Percentiles rank a stretch among this genome's conserved stretches.
These are phyloP conservation scores for Dasyurus viverrinus DNA, from an alignment of 2,113 vertebrate genomes.

Conservation along the genomic window DNA sequence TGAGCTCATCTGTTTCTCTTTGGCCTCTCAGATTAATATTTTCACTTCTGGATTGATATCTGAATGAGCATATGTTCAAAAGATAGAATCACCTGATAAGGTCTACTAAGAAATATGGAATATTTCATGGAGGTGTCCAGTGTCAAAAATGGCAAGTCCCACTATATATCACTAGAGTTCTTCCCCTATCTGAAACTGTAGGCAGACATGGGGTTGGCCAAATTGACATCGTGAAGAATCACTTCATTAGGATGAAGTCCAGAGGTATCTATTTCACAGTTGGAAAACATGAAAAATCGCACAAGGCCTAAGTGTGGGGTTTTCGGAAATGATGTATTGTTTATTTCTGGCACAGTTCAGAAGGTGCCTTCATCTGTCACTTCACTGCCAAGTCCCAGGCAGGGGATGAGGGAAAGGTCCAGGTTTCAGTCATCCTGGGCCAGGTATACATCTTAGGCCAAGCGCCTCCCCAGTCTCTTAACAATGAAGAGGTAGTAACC, in stretches of 20 bases:
- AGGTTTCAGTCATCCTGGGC: background rate
- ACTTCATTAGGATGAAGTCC: constrained; percentile 97
- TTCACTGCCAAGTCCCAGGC: background rate
- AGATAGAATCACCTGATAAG: too few relatives aligned
- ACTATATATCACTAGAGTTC: constrained; percentile 87
- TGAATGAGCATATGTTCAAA: too few relatives aligned
- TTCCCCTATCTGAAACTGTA: constrained; percentile 92
- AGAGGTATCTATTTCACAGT: constrained; percentile 86
- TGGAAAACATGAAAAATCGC: background rate
- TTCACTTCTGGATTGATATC: too few relatives aligned
- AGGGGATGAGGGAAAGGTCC: background rate
- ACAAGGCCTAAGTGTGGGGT: background rate
- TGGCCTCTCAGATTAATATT: too few relatives aligned
- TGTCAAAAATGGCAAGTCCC: constrained; percentile 80
- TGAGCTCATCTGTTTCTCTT: too few relatives aligned
- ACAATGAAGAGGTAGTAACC: background rate
- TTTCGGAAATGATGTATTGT: background rate
- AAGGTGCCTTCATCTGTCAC: background rate
- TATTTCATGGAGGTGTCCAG: constrained; percentile 91
- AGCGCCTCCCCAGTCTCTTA: background rate
- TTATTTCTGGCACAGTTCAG: background rate
- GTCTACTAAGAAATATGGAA: too few relatives aligned
- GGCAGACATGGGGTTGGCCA: constrained; percentile 94
- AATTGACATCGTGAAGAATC: constrained; percentile 97
- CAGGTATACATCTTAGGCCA: background rate